phyloP scores from a whole-genome alignment of 2,113 vertebrate genomes.

The Narcine bancroftii region DNA sequence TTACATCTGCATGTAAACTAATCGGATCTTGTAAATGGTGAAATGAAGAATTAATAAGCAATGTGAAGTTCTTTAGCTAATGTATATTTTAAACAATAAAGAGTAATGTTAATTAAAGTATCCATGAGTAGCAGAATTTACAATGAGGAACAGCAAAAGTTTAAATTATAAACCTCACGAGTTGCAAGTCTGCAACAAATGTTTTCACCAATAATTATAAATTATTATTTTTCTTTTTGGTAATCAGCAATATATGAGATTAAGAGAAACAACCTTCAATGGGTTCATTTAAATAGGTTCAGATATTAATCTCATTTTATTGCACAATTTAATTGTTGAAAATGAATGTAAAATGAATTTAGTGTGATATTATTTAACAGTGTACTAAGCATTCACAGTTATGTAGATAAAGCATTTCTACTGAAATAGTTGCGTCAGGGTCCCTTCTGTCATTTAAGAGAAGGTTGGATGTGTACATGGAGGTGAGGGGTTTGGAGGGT shows the following conservation, averaged over 20 bases:
- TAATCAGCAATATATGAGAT: neutral
- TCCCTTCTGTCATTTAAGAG: no score
- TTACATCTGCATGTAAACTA: neutral
- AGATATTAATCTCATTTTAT: constrained; percentile 15
- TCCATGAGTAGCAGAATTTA: neutral
- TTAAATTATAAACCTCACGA: neutral
- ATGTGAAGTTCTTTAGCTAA: neutral
- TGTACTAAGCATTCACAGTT: constrained; percentile 4
- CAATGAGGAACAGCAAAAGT: neutral
- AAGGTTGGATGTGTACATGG: no score
- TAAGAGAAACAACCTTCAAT: constrained; percentile 16
- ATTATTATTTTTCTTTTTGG: constrained; percentile 11
- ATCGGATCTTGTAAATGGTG: neutral
- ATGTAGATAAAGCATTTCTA: neutral
- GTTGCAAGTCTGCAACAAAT: neutral
- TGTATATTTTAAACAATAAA: neutral
- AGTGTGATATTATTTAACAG: neutral
- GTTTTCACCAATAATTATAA: neutral
- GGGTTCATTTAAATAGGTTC: neutral
- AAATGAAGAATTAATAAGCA: neutral
- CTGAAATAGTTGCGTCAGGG: no score
- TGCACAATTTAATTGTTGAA: neutral
- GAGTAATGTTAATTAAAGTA: neutral
- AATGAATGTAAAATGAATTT: constrained; percentile 15
- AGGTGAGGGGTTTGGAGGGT: no score